Evolutionary conservation across 2,888 invertebrate genomes (phyloP), one percentile per base, ranked within the genome.

Genomic region (Pachliopta kotzebuea): DNA sequence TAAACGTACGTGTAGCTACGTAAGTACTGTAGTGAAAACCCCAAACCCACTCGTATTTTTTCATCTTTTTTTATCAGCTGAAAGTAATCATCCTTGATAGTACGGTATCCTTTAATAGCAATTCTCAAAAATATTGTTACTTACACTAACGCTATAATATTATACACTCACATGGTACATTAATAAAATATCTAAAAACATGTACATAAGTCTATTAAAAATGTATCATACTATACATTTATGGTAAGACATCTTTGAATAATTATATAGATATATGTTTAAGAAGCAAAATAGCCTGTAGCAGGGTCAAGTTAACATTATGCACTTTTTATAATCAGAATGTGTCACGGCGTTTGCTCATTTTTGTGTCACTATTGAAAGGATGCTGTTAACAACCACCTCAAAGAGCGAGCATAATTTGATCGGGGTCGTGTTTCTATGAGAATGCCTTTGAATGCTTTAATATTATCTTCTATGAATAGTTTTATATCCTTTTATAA

Each of bases 371-470:
- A 76, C 85, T 74, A 86, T 90, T 89, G 82, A 90, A 85, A 78
- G 86, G 88, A 88, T 86, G 88, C 89, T 90, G 91, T 91, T 91
- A 91, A 91, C 91, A 91, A 89, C 87, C 81, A 83, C 85, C 81
- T 89, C 76, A 91, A 90, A 88, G 86, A 88, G 84, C 89, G 84
- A 84, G 86, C 76, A 91, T 90, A 90, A 90, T 90, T 89, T 88
- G 84, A 86, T 89, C 86, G 83, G 91, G 91, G 90, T 90, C 84
- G 78, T 79, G 74, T 87, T 89, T 89, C 88, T 90, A 88, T 89
- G 86, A 84, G 86, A 90, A 88, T 81, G 72, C 76, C 76, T 74
- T 78, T 81, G 78, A 84, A 85, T 81, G 78, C 77, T 73, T 70
- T 73, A 70, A 74, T 74, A 75, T 75, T 76, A 73, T 76, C 65